phyloP scores from a whole-genome alignment of 2,113 vertebrate genomes.

The Eonycteris spelaea region DNA sequence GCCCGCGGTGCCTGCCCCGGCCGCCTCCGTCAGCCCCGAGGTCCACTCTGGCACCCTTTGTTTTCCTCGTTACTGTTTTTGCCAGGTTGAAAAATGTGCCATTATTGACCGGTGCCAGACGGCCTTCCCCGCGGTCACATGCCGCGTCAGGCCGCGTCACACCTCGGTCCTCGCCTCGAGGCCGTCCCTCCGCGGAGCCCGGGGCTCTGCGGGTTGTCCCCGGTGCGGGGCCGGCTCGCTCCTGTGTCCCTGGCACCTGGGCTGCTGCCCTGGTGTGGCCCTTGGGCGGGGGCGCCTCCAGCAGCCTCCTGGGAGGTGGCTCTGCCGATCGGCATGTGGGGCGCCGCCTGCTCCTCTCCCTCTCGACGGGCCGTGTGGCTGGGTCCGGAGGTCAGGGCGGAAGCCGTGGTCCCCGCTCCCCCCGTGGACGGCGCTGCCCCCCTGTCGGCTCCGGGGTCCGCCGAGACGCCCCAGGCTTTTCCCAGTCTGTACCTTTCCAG shows the following conservation, averaged over 20 bases:
- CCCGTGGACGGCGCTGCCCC: not conserved
- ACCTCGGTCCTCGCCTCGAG: not conserved
- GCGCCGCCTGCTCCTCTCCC: not conserved
- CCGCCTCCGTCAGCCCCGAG: not conserved
- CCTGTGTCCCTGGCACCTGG: too few relatives aligned
- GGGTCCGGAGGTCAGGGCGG: not conserved
- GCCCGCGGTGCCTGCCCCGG: not conserved
- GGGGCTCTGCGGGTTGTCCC: not conserved
- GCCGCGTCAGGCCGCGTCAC: too few relatives aligned
- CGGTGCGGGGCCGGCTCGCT: not conserved
- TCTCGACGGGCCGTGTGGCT: not conserved
- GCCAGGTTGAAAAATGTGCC: too few relatives aligned
- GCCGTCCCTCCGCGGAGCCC: rapidly evolving
- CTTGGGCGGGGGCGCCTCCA: too few relatives aligned
- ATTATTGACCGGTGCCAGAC: not conserved
- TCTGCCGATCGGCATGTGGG: not conserved
- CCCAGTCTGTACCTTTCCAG: not conserved
- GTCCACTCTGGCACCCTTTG: too few relatives aligned
- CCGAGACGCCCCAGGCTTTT: not conserved
- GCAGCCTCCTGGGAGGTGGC: too few relatives aligned
- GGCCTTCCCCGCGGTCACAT: too few relatives aligned
- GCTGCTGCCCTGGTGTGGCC: too few relatives aligned
- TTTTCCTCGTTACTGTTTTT: too few relatives aligned
- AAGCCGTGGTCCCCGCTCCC: not conserved
- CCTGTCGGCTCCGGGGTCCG: rapidly evolving